These are phyloP conservation scores for Tetragnatha montana DNA, from an alignment of 2,888 invertebrate genomes.

Conservation along the genomic window DNA sequence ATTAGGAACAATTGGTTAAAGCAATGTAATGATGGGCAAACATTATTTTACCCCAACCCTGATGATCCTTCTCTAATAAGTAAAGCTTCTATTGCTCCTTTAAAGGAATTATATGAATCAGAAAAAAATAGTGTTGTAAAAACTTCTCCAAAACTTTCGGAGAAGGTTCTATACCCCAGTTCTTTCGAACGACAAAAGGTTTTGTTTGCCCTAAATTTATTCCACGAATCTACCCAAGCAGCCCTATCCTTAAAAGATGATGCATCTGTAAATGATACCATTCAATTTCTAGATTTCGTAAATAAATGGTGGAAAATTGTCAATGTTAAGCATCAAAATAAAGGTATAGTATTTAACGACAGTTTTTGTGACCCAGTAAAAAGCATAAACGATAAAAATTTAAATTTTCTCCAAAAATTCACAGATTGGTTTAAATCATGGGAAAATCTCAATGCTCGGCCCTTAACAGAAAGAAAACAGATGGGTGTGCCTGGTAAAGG, in stretches of 20 bases:
- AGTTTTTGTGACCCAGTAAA: not conserved
- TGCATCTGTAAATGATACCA: not conserved
- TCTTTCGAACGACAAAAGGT: not conserved
- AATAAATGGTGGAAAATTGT: not conserved
- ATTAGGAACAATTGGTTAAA: conserved; percentile 20
- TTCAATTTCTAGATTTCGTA: not conserved
- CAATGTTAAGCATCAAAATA: not conserved
- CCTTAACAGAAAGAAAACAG: not conserved
- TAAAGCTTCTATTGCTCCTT: not conserved
- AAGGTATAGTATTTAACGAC: not conserved
- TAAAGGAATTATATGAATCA: not conserved
- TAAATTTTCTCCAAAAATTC: not conserved
- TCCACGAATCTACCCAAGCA: conserved; percentile 1
- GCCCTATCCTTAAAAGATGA: not conserved
- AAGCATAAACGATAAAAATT: not conserved
- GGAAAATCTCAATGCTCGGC: not conserved
- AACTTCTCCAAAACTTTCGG: not conserved
- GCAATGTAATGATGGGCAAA: not conserved
- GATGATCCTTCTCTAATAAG: not conserved
- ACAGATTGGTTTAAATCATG: not conserved
- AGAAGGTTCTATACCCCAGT: not conserved
- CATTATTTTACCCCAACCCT: conserved; percentile 2
- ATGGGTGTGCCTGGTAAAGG: not conserved
- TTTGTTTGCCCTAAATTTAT: conserved; percentile 1
- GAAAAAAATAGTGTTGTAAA: not conserved